A percentile compares a stretch with the other conserved stretches of the same genome.
These are phyloP conservation scores for Lepidocyrtoides sp. DNA, from an alignment of 2,888 invertebrate genomes.

Conservation along the genomic window DNA sequence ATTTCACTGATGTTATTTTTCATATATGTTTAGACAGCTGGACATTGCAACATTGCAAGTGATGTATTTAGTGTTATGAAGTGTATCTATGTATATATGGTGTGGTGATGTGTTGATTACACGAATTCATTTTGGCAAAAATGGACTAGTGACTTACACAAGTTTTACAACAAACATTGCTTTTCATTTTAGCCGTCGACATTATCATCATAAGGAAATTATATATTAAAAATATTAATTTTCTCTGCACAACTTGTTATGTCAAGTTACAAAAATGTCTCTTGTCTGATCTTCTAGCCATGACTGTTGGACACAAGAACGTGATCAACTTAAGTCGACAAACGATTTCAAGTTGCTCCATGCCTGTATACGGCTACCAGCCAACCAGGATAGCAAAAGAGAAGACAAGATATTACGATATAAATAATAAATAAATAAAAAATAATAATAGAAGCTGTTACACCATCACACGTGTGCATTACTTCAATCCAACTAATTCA, in stretches of 20 bases:
- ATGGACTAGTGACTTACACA: conserved; percentile 30
- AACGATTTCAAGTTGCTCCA: background rate
- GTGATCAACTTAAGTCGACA: background rate
- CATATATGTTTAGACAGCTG: too few species aligned
- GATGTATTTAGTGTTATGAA: too few species aligned
- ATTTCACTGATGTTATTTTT: background rate
- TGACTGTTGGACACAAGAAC: background rate
- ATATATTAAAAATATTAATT: conserved; percentile 34
- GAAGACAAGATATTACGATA: conserved; percentile 5
- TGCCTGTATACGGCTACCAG: background rate
- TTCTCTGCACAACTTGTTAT: background rate
- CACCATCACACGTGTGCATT: background rate
- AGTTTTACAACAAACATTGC: conserved; percentile 12
- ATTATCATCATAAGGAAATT: conserved; percentile 35
- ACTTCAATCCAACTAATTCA: background rate
- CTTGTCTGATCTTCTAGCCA: background rate
- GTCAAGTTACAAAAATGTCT: background rate
- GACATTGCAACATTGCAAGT: background rate
- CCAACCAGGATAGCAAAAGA: background rate
- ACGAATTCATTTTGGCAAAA: too few species aligned
- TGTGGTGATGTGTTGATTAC: too few species aligned
- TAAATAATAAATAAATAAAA: background rate
- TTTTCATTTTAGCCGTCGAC: conserved; percentile 44
- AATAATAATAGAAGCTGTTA: background rate
- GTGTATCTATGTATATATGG: too few species aligned